These are phyloP conservation scores for Agapostemon virescens DNA, from an alignment of 2,888 invertebrate genomes.

Conservation along the genomic window DNA sequence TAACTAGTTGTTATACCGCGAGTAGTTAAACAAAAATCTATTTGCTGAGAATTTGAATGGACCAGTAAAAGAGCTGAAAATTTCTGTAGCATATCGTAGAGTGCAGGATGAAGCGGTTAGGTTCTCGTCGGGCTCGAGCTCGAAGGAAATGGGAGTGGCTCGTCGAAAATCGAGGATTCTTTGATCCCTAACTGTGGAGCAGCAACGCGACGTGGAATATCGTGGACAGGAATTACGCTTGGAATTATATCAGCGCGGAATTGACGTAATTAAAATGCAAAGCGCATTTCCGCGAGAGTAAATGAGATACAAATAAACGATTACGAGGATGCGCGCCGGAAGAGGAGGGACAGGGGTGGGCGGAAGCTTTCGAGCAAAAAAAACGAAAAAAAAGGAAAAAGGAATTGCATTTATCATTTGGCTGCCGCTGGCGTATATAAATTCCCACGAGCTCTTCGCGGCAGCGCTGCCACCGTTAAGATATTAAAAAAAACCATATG, in stretches of 20 bases:
- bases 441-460: conserved; percentile 19
- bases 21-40: too few species aligned
- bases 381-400: background rate
- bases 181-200: background rate
- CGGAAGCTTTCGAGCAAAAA: background rate
- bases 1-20: too few species aligned
- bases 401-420: conserved; percentile 39
- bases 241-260: conserved; percentile 29
- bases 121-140: background rate
- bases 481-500: conserved; percentile 4
- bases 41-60: too few species aligned
- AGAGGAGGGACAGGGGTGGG: background rate
- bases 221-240: background rate
- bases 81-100: too few species aligned
- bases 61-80: too few species aligned
- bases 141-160: background rate
- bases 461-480: conserved; percentile 10
- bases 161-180: background rate
- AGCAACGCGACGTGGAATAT: background rate
- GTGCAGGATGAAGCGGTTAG: background rate
- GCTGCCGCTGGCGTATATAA: conserved; percentile 28
- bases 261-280: conserved; percentile 48
- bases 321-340: conserved; percentile 3
- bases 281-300: conserved; percentile 18
- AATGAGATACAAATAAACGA: conserved; percentile 47